phyloP scores from a whole-genome alignment of 2,797 vertebrate genomes.

The Lerista edwardsae region DNA sequence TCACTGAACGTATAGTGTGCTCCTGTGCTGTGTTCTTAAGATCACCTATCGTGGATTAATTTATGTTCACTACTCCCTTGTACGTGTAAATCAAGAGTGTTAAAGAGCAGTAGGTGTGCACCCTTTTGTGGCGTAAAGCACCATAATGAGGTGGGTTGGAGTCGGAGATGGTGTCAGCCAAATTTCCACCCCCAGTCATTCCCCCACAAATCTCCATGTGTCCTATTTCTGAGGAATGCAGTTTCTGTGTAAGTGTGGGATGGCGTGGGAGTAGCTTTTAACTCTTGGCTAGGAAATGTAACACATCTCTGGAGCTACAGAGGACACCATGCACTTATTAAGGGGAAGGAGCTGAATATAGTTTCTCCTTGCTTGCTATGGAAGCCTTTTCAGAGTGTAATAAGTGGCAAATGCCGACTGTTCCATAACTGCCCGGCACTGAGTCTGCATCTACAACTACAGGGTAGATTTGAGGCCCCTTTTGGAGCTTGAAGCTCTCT shows the following conservation, averaged over 20 bases:
- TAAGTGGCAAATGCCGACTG: constrained; percentile 15
- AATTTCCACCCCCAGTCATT: no score
- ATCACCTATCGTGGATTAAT: no score
- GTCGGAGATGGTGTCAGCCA: no score
- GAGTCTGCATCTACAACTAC: not conserved
- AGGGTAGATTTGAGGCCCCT: not conserved
- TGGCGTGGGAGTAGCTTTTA: not conserved
- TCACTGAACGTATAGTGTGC: no score
- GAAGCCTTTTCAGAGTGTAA: constrained; percentile 11
- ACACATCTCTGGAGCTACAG: not conserved
- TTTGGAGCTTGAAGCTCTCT: not conserved
- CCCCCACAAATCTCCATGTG: not conserved
- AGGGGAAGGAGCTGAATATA: not conserved
- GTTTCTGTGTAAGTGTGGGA: not conserved
- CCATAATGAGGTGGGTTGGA: no score
- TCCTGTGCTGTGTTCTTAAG: no score
- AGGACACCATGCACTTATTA: not conserved
- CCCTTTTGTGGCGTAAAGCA: no score
- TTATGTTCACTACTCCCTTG: no score
- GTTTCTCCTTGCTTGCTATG: constrained; percentile 5
- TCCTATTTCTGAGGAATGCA: not conserved
- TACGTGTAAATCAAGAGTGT: no score
- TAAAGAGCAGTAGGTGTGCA: no score
- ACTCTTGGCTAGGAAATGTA: no score
- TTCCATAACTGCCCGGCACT: not conserved